A percentile compares a stretch with the other conserved stretches of the same genome.
Conservation (phyloP, 2,113 vertebrate species). For the Phyllostomus discolor region DNA sequence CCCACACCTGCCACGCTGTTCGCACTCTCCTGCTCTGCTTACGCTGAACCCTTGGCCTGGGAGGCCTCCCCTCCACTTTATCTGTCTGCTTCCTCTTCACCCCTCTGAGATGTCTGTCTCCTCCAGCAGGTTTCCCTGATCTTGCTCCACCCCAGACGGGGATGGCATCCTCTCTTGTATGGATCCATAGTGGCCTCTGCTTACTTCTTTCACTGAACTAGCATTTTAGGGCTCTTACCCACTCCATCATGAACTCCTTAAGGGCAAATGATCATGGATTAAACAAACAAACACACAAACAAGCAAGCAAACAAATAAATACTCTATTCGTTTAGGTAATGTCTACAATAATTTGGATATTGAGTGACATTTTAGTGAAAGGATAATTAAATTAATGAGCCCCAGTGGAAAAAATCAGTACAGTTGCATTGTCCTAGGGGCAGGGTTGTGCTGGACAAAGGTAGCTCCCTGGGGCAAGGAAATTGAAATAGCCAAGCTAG, state of each 20-base stretch:
- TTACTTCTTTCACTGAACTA: not conserved
- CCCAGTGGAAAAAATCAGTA: not conserved
- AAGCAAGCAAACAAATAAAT: not conserved
- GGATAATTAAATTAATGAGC: not conserved
- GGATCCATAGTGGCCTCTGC: not conserved
- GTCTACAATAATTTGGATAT: not conserved
- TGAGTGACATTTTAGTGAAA: not conserved
- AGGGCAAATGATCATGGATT: not conserved
- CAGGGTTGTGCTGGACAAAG: not conserved
- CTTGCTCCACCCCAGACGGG: not conserved
- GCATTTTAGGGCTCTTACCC: not conserved
- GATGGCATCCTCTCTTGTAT: not conserved
- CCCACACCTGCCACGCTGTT: not conserved
- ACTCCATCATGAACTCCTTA: not conserved
- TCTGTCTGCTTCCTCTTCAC: not conserved
- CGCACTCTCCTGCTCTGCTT: not conserved
- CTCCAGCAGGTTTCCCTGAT: not conserved
- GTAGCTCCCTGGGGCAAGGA: not conserved
- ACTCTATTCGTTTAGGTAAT: not conserved
- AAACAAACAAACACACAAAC: not conserved
- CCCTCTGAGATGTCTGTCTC: not conserved
- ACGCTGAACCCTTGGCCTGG: not conserved
- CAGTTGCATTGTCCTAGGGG: too few species aligned
- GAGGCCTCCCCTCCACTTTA: not conserved
- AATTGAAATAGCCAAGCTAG: not conserved